Evolutionary conservation across 1,140 invertebrate genomes (phyloP).

Genomic region (Drosophila obscura): DNA sequence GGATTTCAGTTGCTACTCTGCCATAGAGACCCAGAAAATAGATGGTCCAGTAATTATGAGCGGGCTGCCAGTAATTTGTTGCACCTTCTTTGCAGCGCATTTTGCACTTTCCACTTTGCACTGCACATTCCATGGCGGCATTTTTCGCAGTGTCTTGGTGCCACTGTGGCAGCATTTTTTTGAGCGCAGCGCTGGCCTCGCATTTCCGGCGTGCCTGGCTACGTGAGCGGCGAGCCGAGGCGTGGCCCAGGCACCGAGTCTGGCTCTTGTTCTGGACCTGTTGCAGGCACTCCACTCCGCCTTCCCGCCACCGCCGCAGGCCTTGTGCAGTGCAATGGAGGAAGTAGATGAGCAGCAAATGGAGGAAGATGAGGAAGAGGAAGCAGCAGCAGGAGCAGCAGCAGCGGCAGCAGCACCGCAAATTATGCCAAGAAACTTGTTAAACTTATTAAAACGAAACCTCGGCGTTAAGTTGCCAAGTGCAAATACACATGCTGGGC

Average conservation of each 20-base stretch:
- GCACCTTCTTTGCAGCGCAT: no score
- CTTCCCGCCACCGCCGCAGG: neutral
- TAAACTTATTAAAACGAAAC: conserved; percentile 83
- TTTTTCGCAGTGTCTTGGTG: conserved; percentile 12
- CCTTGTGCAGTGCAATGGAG: neutral
- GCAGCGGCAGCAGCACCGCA: conserved; percentile 46
- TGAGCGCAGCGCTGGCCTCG: conserved; percentile 28
- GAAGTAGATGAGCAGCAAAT: conserved; percentile 22
- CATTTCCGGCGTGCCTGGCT: conserved; percentile 57
- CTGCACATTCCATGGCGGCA: neutral
- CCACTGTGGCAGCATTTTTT: neutral
- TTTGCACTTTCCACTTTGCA: no score
- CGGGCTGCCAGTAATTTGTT: no score
- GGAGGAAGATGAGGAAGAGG: neutral
- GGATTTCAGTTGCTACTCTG: no score
- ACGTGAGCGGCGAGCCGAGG: conserved; percentile 42
- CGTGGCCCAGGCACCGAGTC: conserved; percentile 20
- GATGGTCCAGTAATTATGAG: no score
- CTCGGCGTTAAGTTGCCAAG: conserved; percentile 74
- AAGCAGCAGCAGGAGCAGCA: neutral
- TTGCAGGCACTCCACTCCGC: conserved; percentile 33
- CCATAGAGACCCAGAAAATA: no score
- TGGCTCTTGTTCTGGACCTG: conserved; percentile 30
- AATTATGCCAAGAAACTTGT: conserved; percentile 82
- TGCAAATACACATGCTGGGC: conserved; percentile 62